These are phyloP conservation scores for Dolichallabes microphthalmus DNA, from an alignment of 2,113 vertebrate species.

Conservation along the genomic window DNA sequence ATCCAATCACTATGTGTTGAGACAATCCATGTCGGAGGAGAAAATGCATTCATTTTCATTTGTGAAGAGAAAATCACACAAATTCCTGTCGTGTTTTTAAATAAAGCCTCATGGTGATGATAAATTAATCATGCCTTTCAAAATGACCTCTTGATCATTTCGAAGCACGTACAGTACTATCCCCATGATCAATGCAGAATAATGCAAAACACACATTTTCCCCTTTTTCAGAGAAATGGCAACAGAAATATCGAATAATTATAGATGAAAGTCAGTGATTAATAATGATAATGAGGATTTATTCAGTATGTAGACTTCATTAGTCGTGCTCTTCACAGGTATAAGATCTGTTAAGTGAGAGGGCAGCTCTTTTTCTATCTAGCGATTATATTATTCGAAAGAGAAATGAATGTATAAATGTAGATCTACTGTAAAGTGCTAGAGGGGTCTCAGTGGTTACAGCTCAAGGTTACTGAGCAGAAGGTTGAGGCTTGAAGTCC, in stretches of 20 bases:
- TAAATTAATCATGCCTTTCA: conserved; percentile 38
- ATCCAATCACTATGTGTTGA: conserved; percentile 14
- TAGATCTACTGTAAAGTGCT: background rate
- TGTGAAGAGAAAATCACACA: background rate
- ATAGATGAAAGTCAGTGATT: background rate
- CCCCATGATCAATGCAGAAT: conserved; percentile 30
- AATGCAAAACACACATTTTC: background rate
- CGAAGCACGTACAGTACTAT: conserved; percentile 30
- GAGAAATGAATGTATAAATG: background rate
- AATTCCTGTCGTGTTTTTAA: background rate
- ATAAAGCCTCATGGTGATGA: conserved; percentile 10
- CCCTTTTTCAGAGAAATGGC: background rate
- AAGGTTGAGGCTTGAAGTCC: background rate
- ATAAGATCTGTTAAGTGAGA: background rate
- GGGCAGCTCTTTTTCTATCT: background rate
- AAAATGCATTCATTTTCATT: background rate
- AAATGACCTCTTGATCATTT: conserved; percentile 36
- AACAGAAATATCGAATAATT: background rate
- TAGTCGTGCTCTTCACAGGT: background rate
- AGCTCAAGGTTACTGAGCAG: background rate
- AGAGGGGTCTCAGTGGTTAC: background rate
- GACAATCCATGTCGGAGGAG: background rate
- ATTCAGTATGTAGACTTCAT: background rate
- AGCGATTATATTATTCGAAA: background rate
- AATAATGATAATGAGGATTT: too few species aligned